A percentile compares a stretch with the other conserved stretches of the same genome.
Evolutionary conservation across 2,888 invertebrate genomes (phyloP).

Genomic region (Ennomos fuscantarius): DNA sequence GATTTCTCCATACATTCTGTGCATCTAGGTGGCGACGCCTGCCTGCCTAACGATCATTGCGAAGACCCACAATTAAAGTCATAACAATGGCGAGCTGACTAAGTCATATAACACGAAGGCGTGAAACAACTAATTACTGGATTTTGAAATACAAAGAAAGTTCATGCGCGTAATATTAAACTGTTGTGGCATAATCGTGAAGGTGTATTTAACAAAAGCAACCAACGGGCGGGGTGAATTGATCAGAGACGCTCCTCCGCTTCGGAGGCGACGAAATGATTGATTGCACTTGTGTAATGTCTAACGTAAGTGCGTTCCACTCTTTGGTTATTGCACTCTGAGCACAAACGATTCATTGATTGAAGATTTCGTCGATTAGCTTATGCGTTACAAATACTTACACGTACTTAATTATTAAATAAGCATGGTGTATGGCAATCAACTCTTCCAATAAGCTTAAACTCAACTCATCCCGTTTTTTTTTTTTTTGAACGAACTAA

Average conservation of each 20-base stretch:
- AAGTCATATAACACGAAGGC: constrained; percentile 10
- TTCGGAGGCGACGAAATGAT: constrained; percentile 37
- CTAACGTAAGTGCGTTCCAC: constrained; percentile 50
- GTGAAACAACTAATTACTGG: constrained; percentile 23
- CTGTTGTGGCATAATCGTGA: constrained; percentile 20
- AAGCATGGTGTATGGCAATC: neutral
- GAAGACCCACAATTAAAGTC: constrained; percentile 25
- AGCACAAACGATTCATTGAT: constrained; percentile 34
- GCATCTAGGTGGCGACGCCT: constrained; percentile 21
- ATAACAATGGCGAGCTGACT: constrained; percentile 9
- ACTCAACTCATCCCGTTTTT: constrained; percentile 2
- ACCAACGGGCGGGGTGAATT: constrained; percentile 42
- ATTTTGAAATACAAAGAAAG: constrained; percentile 29
- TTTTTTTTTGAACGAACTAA: no score
- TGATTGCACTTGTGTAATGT: constrained; percentile 50
- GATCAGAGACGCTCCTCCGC: constrained; percentile 54
- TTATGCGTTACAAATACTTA: constrained; percentile 19
- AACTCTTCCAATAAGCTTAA: constrained; percentile 13
- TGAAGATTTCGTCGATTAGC: constrained; percentile 13
- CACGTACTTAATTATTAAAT: no score
- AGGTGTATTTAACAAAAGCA: constrained; percentile 23
- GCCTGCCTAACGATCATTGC: constrained; percentile 36
- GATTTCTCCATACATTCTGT: constrained; percentile 44
- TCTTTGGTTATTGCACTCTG: constrained; percentile 49
- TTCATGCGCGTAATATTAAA: constrained; percentile 16